Conservation (phyloP, 2,113 vertebrate genomes). For the Globicephala melas region DNA sequence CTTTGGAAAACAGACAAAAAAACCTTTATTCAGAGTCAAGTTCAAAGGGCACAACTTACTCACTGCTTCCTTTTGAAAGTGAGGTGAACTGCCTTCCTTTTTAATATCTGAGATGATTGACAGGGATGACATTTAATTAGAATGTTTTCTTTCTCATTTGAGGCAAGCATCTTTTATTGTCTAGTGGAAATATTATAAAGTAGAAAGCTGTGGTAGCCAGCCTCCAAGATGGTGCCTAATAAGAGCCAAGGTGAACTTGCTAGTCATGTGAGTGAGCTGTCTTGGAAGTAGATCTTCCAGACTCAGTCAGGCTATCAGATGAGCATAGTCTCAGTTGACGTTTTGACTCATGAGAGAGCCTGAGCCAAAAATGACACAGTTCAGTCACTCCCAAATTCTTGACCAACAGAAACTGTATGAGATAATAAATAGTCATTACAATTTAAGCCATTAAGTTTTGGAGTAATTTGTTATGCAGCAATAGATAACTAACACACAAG, state of each 20-base stretch:
- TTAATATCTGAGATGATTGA: conserved; percentile 21
- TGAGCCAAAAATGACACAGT: background rate
- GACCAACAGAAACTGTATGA: background rate
- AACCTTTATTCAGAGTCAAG: conserved; percentile 1
- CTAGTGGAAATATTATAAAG: background rate
- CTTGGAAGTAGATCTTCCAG: background rate
- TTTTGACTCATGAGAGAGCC: background rate
- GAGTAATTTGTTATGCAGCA: background rate
- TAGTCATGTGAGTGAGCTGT: background rate
- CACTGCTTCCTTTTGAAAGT: background rate
- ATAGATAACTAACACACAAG: background rate
- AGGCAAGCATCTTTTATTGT: background rate
- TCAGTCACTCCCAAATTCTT: background rate
- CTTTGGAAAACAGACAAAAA: conserved; percentile 3
- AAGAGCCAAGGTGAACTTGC: background rate
- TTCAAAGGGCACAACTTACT: background rate
- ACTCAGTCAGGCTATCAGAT: background rate
- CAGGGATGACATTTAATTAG: conserved; percentile 42
- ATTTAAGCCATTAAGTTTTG: background rate
- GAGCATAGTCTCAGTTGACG: background rate
- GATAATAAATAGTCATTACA: background rate
- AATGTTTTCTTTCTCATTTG: background rate
- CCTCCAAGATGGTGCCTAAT: background rate
- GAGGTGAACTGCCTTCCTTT: background rate
- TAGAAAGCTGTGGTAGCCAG: background rate